phyloP scores from a whole-genome alignment of 2,888 invertebrate genomes.

The Lithophane semibrunnea region DNA sequence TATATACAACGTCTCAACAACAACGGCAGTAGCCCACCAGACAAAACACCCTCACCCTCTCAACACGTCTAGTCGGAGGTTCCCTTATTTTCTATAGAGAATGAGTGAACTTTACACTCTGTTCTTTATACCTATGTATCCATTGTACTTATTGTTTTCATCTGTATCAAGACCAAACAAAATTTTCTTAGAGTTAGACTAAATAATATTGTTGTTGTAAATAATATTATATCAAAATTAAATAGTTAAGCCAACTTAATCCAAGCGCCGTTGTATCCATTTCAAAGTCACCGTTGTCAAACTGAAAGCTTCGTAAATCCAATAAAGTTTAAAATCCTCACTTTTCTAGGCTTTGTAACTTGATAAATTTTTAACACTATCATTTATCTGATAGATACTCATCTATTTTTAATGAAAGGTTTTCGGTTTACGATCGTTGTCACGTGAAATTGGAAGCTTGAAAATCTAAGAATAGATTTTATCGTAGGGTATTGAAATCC shows the following conservation, averaged over 20 bases:
- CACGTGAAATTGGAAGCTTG: not conserved
- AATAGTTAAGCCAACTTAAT: constrained; percentile 38
- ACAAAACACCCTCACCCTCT: no score
- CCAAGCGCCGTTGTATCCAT: constrained; percentile 32
- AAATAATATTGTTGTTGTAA: no score
- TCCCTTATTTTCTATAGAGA: no score
- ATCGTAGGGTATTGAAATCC: not conserved
- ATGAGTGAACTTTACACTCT: no score
- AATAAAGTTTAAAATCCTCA: constrained; percentile 38
- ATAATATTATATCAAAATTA: constrained; percentile 16
- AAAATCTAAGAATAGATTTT: not conserved
- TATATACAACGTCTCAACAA: no score
- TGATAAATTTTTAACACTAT: not conserved
- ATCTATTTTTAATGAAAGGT: not conserved
- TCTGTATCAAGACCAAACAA: not conserved
- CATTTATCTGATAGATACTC: not conserved
- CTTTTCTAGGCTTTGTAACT: constrained; percentile 6
- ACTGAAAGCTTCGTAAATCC: constrained; percentile 29
- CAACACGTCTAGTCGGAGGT: no score
- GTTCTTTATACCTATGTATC: no score
- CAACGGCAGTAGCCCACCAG: no score
- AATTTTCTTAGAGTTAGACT: not conserved
- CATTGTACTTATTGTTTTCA: not conserved
- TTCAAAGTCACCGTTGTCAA: constrained; percentile 50
- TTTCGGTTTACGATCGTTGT: not conserved